Base-by-base conservation (phyloP, 2,113 vertebrate genomes). In the Acinonyx jubatus region DNA sequence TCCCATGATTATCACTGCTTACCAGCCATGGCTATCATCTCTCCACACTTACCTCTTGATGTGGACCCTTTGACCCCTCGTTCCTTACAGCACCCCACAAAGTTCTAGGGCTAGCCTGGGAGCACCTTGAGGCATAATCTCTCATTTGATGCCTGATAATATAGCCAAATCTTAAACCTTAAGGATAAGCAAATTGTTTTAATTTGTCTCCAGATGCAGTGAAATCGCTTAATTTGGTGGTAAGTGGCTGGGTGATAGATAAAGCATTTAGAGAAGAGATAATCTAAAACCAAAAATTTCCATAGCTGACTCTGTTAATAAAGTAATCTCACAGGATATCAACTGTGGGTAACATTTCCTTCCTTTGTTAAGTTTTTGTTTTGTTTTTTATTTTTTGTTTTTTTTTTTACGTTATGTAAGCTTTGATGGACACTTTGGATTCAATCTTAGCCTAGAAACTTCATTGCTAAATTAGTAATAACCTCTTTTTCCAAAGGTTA, bases 381-480 rank as follows among this genome's bases (percentile, higher is more conserved):
- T 38, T 71, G 52, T 16, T 18, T 55, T 55, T 55, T 55, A 45
- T 45, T 45, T 45, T 45, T 45, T 63, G 8, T 11, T 27, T 63
- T 63, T 76, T 29, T 68, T 73, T 69, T 74, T 79, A 36, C 13
- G 36, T 68, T 92, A 83, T 83, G 88, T 79, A 89, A 86, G 78
- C 23, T 68, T 61, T 82, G 76, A 96, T 79, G 73, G 74, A 78
- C n/a, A 48, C 31, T 95, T 66, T 86, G 16, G 83, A 87, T 69
- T 86, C 55, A 83, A 21, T 80, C n/a, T 83, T 87, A 94, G 45
- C 23, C 85, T 93, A 87, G 79, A 92, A 94, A 93, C 23, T 6
- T 80, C n/a, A 91, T 48, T 92, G 55, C 57, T 92, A 92, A 95
- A 57, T 93, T 84, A 93, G 41, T 73, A 87, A 91, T 92, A 95